Conservation (phyloP, 2,797 vertebrate genomes). For the Coluber constrictor region DNA sequence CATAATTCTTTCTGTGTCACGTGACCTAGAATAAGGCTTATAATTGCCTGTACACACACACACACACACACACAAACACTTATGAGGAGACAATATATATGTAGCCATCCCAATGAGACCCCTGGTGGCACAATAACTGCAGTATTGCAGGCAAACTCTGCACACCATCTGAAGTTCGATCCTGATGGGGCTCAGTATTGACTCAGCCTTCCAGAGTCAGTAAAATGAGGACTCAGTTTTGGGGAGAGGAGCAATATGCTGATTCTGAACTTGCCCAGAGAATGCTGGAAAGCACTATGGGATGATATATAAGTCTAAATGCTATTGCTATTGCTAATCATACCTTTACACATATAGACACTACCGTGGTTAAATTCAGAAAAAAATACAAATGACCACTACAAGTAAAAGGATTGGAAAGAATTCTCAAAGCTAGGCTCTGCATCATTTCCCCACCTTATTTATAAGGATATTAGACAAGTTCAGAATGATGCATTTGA, state of each 20-base stretch:
- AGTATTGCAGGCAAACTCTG: not conserved
- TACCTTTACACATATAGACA: not conserved
- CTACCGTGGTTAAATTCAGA: not conserved
- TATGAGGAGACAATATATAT: not conserved
- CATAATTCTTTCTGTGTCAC: not conserved
- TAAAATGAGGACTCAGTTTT: not conserved
- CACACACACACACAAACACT: not conserved
- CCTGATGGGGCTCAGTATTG: not conserved
- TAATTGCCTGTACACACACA: not conserved
- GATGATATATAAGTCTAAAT: too few species aligned
- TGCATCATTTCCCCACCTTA: not conserved
- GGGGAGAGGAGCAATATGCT: not conserved
- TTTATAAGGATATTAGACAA: not conserved
- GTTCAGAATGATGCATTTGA: not conserved
- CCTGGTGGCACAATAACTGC: not conserved
- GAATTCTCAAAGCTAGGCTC: not conserved
- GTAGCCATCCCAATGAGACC: not conserved
- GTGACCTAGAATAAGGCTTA: not conserved
- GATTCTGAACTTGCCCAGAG: not conserved
- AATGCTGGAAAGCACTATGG: not conserved
- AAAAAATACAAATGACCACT: not conserved
- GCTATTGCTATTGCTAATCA: not conserved
- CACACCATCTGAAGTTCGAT: not conserved
- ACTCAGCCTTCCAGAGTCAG: not conserved
- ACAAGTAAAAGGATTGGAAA: not conserved